Evolutionary conservation across 53 echinoderm and acorn worm genomes (phyloP), one percentile per base, ranked within the genome.

Genomic region (Holothuria scabra): DNA sequence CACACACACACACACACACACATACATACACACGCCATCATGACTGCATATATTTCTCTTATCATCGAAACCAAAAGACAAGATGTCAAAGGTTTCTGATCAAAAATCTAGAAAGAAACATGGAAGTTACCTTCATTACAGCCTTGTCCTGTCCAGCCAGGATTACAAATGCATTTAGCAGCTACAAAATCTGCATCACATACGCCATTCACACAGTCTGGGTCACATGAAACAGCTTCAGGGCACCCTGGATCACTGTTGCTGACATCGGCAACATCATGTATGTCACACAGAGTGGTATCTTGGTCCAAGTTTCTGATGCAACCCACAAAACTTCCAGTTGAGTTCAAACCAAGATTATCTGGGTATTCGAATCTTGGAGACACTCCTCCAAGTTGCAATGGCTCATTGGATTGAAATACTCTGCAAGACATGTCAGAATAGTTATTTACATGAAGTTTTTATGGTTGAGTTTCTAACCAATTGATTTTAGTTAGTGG

Each of bases 371-470:
- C 63, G 26, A 82, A 88, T 22, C 29, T 33, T 3, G 66, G 5
- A 65, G 90, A 88, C 21, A 87, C 82, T 30, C 97, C 97, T 37
- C 97, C 97, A 8, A 97, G 92, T 65, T 92, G 92, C 20, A 97
- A 85, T 11, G 97, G 97, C 21, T 90, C 88, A 82, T 94, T 94
- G 60, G 90, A 58, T 59, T 97, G 90, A 60, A 94, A 65, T 31
- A 90, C 87, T 65, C 97, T 97, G 83, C 19, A 46, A n/a, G 13
- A 63, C n/a, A 32, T 52, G 52, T 14, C 14, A 52, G n/a, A n/a
- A n/a, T n/a, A n/a, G n/a, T n/a, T n/a, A n/a, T n/a, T n/a, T n/a
- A n/a, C n/a, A n/a, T n/a, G n/a, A n/a, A n/a, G n/a, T n/a, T n/a
- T n/a, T n/a, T n/a, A n/a, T n/a, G n/a, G n/a, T n/a, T n/a, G n/a